A percentile compares a stretch with the other conserved stretches of the same genome.
Conservation (phyloP, 1,140 invertebrate genomes). For the Neodiprion virginianus region DNA sequence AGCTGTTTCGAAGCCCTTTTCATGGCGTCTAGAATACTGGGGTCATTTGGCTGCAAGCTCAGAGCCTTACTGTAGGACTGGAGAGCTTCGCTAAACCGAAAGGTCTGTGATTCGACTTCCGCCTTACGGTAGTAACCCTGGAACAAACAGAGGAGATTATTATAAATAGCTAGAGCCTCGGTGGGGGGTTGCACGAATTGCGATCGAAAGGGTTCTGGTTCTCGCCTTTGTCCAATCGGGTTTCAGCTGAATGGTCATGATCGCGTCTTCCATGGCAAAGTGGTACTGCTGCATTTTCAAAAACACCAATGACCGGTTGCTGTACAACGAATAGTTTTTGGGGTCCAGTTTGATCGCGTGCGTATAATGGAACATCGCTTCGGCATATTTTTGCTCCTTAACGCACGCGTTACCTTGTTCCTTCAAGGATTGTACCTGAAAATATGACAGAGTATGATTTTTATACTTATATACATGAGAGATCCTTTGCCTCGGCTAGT, state of each 20-base stretch:
- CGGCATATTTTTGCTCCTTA: conserved; percentile 74
- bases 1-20: conserved; percentile 67
- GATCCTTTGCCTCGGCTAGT: no score
- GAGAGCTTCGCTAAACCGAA: conserved; percentile 73
- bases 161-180: neutral
- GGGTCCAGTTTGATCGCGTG: conserved; percentile 80
- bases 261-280: conserved; percentile 79
- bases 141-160: conserved; percentile 36
- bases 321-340: conserved; percentile 75
- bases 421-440: conserved; percentile 67
- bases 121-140: conserved; percentile 83
- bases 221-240: conserved; percentile 82
- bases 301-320: conserved; percentile 82
- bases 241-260: conserved; percentile 75
- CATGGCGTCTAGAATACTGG: conserved; percentile 70
- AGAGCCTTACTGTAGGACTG: conserved; percentile 75
- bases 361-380: conserved; percentile 82
- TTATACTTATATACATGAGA: no score
- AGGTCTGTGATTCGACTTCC: conserved; percentile 77
- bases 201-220: conserved; percentile 2
- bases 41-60: conserved; percentile 73
- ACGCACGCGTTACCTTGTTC: conserved; percentile 80
- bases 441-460: conserved; percentile 19
- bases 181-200: neutral
- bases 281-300: conserved; percentile 79